Base-by-base conservation (phyloP, 2,113 vertebrate genomes). In the Todiramphus saurophagus region DNA sequence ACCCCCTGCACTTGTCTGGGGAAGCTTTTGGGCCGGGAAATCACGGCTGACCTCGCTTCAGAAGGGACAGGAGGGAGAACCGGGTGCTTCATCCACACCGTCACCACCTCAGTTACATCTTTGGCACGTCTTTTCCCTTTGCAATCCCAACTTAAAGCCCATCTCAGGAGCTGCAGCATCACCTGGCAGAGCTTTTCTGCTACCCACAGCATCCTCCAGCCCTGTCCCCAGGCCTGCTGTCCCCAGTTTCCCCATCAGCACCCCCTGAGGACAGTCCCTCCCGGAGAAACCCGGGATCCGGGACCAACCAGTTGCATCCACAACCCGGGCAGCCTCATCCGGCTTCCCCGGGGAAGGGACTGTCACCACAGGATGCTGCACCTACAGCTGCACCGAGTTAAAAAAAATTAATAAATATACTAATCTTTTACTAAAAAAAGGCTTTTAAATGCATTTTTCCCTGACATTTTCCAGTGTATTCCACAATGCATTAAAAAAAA, bases 401-500 rank as follows among this genome's bases (percentile, higher is more conserved):
- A 24, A 46, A 64, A 87, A 63, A 93, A 90, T 53, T 88, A 98
- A 98, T 97, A 98, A 98, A 98, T 98, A 98, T 85, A 97, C 93
- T 83, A 78, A 95, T 96, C 48, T 91, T 94, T 89, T 77, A 66
- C 91, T 93, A 93, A 67, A 48, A 39, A 92, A 97, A 95, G 69
- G 89, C 79, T 98, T 97, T 96, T 31, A 96, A 97, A 97, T 96
- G 96, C 50, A 72, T 94, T 97, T 55, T 97, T 97, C 97, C 98
- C 98, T 98, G 97, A 98, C 97, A 83, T 92, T 89, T 97, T 98
- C 98, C 98, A 98, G 98, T 98, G 98, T 98, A 98, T 97, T 98
- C 97, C 96, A 98, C 96, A 96, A 97, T 3, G 70, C 93, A 97
- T 94, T 93, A 98, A 97, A 98, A 98, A 98, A 93, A 28, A 94